Percentiles rank a stretch among this genome's conserved stretches.
phyloP scores from a whole-genome alignment of 2,888 invertebrate genomes.

The Dasysyrphus tricinctus region DNA sequence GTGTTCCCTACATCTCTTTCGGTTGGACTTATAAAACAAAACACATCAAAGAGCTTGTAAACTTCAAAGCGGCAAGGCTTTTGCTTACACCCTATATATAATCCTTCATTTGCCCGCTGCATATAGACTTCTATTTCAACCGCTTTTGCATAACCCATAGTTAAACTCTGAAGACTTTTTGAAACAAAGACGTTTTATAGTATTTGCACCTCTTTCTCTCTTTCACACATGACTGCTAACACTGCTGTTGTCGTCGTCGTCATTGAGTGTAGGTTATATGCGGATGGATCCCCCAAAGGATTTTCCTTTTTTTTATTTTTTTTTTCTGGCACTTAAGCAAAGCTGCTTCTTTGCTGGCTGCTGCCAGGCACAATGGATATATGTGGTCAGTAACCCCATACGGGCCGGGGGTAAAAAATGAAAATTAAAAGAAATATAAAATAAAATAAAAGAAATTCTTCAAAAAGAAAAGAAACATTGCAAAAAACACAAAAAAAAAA shows the following conservation, averaged over 20 bases:
- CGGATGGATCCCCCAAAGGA: constrained; percentile 64
- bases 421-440: constrained; percentile 33
- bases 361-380: constrained; percentile 56
- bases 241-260: constrained; percentile 20
- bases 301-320: constrained; percentile 52
- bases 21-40: constrained; percentile 11
- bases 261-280: constrained; percentile 43
- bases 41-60: constrained; percentile 61
- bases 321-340: constrained; percentile 43
- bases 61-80: constrained; percentile 60
- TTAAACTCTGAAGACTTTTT: constrained; percentile 40
- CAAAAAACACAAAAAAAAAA: constrained; percentile 30
- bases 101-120: constrained; percentile 48
- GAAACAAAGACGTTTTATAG: constrained; percentile 66
- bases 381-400: constrained; percentile 74
- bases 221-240: constrained; percentile 40
- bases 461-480: constrained; percentile 39
- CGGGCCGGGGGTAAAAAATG: constrained; percentile 45
- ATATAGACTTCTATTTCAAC: constrained; percentile 36
- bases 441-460: constrained; percentile 36
- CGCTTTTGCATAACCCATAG: constrained; percentile 57
- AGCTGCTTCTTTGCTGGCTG: constrained; percentile 40
- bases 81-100: constrained; percentile 37
- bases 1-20: constrained; percentile 14
- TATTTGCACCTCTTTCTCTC: constrained; percentile 58